These are phyloP conservation scores for Apodemus speciosus DNA, from an alignment of 2,113 vertebrate species.

Conservation along the genomic window DNA sequence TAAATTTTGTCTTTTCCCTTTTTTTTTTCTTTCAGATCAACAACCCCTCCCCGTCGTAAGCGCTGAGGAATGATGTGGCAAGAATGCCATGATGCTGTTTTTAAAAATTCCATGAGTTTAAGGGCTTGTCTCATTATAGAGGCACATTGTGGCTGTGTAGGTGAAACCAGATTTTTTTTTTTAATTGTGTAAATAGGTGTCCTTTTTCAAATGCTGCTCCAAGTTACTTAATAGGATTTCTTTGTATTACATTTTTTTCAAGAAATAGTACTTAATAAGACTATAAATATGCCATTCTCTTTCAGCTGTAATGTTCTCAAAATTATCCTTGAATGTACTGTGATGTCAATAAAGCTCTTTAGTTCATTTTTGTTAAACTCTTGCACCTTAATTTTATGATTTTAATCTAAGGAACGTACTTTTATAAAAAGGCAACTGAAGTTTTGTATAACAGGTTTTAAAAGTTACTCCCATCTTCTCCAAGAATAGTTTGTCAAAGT, in stretches of 20 bases:
- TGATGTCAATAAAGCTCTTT: slow-evolving; percentile 93
- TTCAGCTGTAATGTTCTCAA: slow-evolving; percentile 96
- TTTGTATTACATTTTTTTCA: slow-evolving; percentile 92
- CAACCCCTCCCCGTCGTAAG: slow-evolving; percentile 94
- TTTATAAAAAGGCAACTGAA: slow-evolving; percentile 83
- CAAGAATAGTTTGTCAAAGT: slow-evolving; percentile 77
- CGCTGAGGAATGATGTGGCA: slow-evolving; percentile 93
- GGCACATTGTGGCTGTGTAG: slow-evolving; percentile 97
- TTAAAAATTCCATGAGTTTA: slow-evolving; percentile 99
- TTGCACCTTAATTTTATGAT: slow-evolving; percentile 88
- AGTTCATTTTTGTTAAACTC: slow-evolving; percentile 90
- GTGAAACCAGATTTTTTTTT: slow-evolving; percentile 92
- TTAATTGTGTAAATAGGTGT: slow-evolving; percentile 95
- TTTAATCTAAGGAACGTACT: slow-evolving; percentile 83
- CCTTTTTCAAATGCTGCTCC: slow-evolving; percentile 93
- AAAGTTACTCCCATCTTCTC: slow-evolving; percentile 76
- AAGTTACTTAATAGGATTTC: slow-evolving; percentile 92
- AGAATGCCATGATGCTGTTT: slow-evolving; percentile 89
- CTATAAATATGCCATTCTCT: slow-evolving; percentile 88
- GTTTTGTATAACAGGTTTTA: slow-evolving; percentile 85
- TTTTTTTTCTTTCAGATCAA: slow-evolving; percentile 92
- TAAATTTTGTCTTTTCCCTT: slow-evolving; percentile 85
- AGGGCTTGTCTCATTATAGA: slow-evolving; percentile 99
- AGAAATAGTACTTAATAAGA: slow-evolving; percentile 90
- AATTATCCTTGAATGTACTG: slow-evolving; percentile 93